These are phyloP conservation scores for Poecilobothrus nobilitatus DNA, from an alignment of 2,888 invertebrate species.

Conservation along the genomic window DNA sequence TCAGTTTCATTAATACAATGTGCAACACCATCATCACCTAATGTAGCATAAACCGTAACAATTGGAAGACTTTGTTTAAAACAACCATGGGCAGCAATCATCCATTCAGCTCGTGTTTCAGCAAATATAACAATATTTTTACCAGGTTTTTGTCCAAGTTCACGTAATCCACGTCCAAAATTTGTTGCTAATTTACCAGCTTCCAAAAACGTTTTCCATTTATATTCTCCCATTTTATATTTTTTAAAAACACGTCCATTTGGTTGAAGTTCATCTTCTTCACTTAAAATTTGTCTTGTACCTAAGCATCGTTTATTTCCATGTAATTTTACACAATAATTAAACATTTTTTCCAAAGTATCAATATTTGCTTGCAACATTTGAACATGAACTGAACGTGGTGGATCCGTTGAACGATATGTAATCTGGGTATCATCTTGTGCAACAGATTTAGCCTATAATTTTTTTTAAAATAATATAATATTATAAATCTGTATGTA, in stretches of 20 bases:
- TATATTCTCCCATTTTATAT: conserved; percentile 88
- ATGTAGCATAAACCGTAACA: conserved; percentile 93
- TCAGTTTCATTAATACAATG: conserved; percentile 97
- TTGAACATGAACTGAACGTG: conserved; percentile 61
- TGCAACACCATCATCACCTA: conserved; percentile 92
- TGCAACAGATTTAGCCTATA: conserved; percentile 61
- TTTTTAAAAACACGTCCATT: conserved; percentile 95
- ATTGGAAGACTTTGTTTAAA: conserved; percentile 92
- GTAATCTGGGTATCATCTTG: conserved; percentile 59
- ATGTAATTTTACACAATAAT: conserved; percentile 67
- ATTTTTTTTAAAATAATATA: conserved; percentile 7
- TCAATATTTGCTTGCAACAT: conserved; percentile 68
- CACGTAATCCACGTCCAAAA: conserved; percentile 78
- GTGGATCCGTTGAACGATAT: conserved; percentile 62
- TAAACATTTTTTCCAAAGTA: conserved; percentile 76
- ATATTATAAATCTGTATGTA: background rate
- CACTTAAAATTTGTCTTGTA: conserved; percentile 79
- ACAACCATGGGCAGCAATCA: conserved; percentile 91
- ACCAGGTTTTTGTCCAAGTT: conserved; percentile 63
- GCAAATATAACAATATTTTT: conserved; percentile 87
- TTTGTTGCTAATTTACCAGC: conserved; percentile 62
- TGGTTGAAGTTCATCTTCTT: conserved; percentile 89
- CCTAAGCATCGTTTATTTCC: conserved; percentile 72
- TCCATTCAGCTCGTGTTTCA: conserved; percentile 97
- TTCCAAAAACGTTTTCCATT: conserved; percentile 77